These are phyloP conservation scores for Antitype chi DNA, from an alignment of 2,888 invertebrate genomes.

Conservation along the genomic window DNA sequence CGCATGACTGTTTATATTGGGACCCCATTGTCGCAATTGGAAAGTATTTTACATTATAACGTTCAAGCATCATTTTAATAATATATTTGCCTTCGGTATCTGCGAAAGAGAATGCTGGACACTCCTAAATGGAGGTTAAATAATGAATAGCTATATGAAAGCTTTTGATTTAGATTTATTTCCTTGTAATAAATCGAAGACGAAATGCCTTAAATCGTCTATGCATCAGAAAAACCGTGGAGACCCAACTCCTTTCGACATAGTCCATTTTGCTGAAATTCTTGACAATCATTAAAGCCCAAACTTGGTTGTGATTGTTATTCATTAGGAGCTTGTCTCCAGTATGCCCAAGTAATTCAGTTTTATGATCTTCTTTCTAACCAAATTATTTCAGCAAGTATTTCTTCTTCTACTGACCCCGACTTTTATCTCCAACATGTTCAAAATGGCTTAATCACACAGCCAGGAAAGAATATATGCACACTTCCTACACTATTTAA, in stretches of 20 bases:
- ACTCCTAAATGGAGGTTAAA: neutral
- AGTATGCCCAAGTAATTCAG: neutral
- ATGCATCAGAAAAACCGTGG: neutral
- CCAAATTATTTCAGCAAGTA: neutral
- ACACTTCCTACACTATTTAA: slow-evolving; percentile 29
- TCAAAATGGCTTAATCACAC: slow-evolving; percentile 11
- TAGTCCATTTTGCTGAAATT: neutral
- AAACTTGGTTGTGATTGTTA: too few species aligned
- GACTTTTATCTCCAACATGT: slow-evolving; percentile 10
- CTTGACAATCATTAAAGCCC: neutral
- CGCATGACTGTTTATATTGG: neutral
- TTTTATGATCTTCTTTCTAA: neutral
- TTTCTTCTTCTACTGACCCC: slow-evolving; percentile 5
- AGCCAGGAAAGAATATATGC: slow-evolving; percentile 7
- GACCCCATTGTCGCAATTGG: slow-evolving; percentile 17
- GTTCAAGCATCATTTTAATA: slow-evolving; percentile 1
- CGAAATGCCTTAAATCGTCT: too few species aligned
- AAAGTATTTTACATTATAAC: neutral
- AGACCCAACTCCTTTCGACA: neutral
- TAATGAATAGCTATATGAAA: neutral
- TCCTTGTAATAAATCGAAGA: neutral
- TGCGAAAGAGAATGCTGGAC: neutral
- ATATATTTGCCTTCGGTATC: neutral
- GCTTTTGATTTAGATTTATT: neutral
- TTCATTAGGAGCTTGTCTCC: neutral